Evolutionary conservation across 2,888 invertebrate species (phyloP).

Genomic region (Conchocele bisecta): DNA sequence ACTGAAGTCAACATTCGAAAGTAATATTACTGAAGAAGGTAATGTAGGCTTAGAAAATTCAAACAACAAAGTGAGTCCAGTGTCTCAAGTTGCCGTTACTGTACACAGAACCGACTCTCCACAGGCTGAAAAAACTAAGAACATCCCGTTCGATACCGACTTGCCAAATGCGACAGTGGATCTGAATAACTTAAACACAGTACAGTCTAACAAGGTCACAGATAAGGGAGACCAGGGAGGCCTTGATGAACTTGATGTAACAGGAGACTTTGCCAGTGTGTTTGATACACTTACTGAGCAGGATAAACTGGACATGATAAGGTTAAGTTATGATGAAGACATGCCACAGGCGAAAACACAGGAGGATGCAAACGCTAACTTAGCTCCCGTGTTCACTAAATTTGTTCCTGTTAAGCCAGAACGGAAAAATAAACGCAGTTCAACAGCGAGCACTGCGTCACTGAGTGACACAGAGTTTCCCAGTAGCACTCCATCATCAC

Average conservation of each 20-base stretch:
- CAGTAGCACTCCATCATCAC: constrained; percentile 16
- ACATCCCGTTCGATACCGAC: constrained; percentile 25
- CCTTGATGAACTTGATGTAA: constrained; percentile 5
- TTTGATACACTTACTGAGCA: constrained; percentile 65
- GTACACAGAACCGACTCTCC: constrained; percentile 34
- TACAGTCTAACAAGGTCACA: constrained; percentile 9
- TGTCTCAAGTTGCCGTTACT: constrained; percentile 16
- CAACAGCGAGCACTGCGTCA: constrained; percentile 44
- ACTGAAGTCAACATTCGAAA: constrained; percentile 12
- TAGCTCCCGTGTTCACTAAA: too few species aligned
- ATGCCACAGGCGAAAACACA: constrained; percentile 11
- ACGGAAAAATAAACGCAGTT: constrained; percentile 67
- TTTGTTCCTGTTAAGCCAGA: constrained; percentile 70
- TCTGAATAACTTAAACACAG: constrained; percentile 9
- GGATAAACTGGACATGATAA: constrained; percentile 63
- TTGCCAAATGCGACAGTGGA: constrained; percentile 37
- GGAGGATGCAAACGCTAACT: constrained; percentile 52
- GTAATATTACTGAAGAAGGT: constrained; percentile 44
- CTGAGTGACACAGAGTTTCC: constrained; percentile 26
- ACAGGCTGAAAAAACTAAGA: constrained; percentile 19
- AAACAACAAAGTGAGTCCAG: neutral
- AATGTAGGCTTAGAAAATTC: neutral
- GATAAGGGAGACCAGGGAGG: neutral
- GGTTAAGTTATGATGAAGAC: constrained; percentile 59
- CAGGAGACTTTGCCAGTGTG: constrained; percentile 29